phyloP scores from a whole-genome alignment of 2,888 invertebrate species.

The Schizaphis graminum region DNA sequence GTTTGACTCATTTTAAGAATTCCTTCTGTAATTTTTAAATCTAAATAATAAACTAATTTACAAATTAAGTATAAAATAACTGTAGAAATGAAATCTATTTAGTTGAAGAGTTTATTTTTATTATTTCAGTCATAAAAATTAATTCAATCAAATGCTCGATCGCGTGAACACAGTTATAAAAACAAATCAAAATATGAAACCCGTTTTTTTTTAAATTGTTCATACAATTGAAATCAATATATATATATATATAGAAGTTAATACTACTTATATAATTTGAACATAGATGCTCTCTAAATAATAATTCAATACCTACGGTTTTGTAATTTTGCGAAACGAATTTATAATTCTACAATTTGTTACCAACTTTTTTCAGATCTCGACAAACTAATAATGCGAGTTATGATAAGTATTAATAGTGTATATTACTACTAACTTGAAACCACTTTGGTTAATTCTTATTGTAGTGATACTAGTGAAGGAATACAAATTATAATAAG shows the following conservation, averaged over 20 bases:
- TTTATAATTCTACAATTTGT: slow-evolving; percentile 9
- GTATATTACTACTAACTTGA: neutral
- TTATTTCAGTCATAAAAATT: neutral
- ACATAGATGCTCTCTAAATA: neutral
- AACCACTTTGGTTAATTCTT: neutral
- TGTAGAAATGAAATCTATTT: neutral
- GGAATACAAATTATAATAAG: too few relatives aligned
- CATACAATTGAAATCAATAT: neutral
- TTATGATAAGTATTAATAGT: neutral
- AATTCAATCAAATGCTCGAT: neutral
- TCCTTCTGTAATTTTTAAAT: neutral
- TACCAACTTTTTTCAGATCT: neutral
- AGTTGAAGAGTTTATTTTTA: neutral
- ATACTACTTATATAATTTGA: neutral
- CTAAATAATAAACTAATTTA: neutral
- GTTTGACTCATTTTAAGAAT: neutral
- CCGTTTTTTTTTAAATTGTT: neutral
- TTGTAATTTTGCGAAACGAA: slow-evolving; percentile 30
- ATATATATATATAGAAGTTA: neutral
- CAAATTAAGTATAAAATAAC: neutral
- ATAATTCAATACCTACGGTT: neutral
- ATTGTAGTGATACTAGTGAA: neutral
- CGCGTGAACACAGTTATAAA: neutral
- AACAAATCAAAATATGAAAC: neutral
- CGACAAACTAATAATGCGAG: neutral